Evolutionary conservation across 2,797 vertebrate species (phyloP), one percentile per base, ranked within the genome.

Genomic region (Thaleichthys pacificus): DNA sequence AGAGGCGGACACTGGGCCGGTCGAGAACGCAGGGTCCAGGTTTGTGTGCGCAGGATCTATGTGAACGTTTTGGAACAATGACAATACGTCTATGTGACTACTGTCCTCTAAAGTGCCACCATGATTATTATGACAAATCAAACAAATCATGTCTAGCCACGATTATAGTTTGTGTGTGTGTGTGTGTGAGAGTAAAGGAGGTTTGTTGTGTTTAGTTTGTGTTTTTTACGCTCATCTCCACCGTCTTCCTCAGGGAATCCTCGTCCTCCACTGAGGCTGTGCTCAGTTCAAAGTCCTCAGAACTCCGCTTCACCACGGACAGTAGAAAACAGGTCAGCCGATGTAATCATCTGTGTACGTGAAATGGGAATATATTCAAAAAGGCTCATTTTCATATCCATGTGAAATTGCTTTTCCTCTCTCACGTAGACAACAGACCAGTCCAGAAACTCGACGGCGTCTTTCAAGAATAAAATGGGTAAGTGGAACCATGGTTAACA

Each of bases 401-500:
- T 74, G 26, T 51, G 82, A 42, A 78, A 71, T 66, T 19, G 28
- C 75, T 1, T 68, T 32, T 78, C 70, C 78, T 75, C n/a, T 86
- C 54, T 75, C 49, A 35, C 85, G 77, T 77, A 94, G 94, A 77
- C 81, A 69, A 91, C 81, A 71, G 91, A 93, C 68, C 89, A 89
- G 68, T 82, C 87, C 56, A 91, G 86, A 88, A 89, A 42, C 75
- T 76, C 85, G 17, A 72, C 81, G 60, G 91, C 85, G 73, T 88
- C 87, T 56, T 86, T 90, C 47, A 93, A 84, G 75, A 92, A 90
- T 76, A 93, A 92, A 88, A 91, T 92, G 79, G 92, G 94, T 93
- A 79, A 85, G 88, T 87, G 28, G 8, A 73, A 47, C 12, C 9
- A 38, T 56, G 11, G 9, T 14, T 32, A 30, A 9, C 11, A 4